Percentiles rank a stretch among this genome's conserved stretches.
phyloP scores from a whole-genome alignment of 2,113 vertebrate species.

The Ammodytes marinus region DNA sequence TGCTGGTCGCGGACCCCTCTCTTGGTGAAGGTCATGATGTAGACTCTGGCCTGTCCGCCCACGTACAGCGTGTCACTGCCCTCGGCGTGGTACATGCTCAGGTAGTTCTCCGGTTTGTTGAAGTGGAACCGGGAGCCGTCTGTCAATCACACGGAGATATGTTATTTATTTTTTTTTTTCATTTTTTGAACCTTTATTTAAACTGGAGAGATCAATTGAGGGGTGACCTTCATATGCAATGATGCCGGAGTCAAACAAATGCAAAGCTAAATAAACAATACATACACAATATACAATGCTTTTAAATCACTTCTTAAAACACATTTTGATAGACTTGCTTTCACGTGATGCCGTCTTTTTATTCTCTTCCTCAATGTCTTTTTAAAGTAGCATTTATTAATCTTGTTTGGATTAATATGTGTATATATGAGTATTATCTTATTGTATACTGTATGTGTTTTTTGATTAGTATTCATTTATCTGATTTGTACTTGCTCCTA shows the following conservation, averaged over 20 bases:
- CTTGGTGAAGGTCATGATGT: slow-evolving; percentile 81
- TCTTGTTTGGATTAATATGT: too few species aligned
- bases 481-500: too few species aligned
- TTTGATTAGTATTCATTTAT: too few species aligned
- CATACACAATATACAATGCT: too few species aligned
- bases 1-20: slow-evolving; percentile 74
- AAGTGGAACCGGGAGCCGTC: slow-evolving; percentile 82
- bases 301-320: not conserved
- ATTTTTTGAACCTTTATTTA: too few species aligned
- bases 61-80: slow-evolving; percentile 83
- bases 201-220: slow-evolving; percentile 7
- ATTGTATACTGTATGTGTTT: too few species aligned
- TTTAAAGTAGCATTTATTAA: too few species aligned
- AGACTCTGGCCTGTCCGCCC: slow-evolving; percentile 82
- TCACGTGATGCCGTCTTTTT: not conserved
- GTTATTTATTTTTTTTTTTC: too few species aligned
- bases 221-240: too few species aligned
- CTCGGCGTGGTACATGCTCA: slow-evolving; percentile 83
- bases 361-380: not conserved
- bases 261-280: too few species aligned
- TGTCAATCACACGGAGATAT: slow-evolving; percentile 50
- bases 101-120: slow-evolving; percentile 80
- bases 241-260: too few species aligned
- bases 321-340: not conserved
- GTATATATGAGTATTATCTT: too few species aligned